These are phyloP conservation scores for Coilia nasus DNA, from an alignment of 2,797 vertebrate species.

Conservation along the genomic window DNA sequence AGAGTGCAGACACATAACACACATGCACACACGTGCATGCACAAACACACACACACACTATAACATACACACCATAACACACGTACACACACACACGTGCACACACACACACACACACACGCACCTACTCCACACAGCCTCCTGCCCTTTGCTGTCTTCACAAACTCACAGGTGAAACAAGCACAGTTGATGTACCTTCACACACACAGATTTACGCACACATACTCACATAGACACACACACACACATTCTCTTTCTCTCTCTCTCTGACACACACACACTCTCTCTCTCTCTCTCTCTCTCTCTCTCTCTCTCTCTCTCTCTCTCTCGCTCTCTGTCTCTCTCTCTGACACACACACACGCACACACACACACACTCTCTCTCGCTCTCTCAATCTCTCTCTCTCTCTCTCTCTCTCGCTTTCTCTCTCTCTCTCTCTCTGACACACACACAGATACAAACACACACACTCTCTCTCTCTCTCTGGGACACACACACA, in stretches of 20 bases:
- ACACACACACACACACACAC: neutral
- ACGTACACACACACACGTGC: neutral
- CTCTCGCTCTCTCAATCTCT: neutral
- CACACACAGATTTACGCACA: neutral
- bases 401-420: too few species aligned
- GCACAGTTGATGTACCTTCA: neutral
- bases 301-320: too few species aligned
- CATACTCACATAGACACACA: neutral
- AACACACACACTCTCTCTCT: too few species aligned
- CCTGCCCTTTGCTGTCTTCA: neutral
- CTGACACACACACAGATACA: too few species aligned
- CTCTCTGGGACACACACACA: neutral
- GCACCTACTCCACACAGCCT: neutral
- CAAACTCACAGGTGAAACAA: neutral
- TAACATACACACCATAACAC: neutral
- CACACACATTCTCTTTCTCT: too few species aligned
- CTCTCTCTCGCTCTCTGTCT: too few species aligned
- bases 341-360: too few species aligned
- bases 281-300: neutral
- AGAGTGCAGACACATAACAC: slow-evolving; percentile 12
- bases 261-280: neutral
- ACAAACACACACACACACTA: neutral
- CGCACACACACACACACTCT: too few species aligned
- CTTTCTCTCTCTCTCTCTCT: too few species aligned
- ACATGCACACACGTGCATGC: too few species aligned